Evolutionary conservation across 1,140 invertebrate genomes (phyloP), one percentile per base, ranked within the genome.

Genomic region (Diorhabda carinulata): DNA sequence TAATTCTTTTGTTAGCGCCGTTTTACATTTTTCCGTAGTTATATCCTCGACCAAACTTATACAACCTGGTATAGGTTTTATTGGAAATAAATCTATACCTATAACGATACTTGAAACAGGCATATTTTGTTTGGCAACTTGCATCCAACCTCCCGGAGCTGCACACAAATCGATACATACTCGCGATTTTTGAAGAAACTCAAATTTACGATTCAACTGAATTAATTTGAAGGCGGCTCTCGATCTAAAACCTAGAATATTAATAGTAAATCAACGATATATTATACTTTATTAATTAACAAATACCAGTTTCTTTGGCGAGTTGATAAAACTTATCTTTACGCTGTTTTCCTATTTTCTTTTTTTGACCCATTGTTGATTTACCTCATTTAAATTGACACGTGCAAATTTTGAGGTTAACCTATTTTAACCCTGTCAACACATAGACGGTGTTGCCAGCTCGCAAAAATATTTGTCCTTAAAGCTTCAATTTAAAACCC

Each of bases 141-240:
- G 98, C 89, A 99, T 95, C 98, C 98, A 99, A 77, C 98, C 98
- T 81, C 98, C 98, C 5, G 98, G 98, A 5, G 98, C 98, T 25
- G 98, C 98, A 84, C 98, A 99, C 56, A 99, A 84, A 88, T 99
- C 98, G 72, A 99, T 89, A 72, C 96, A 93, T 85, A 99, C 95
- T 86, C 94, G 86, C 6, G 96, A 95, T 77, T 92, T 93, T 87
- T 99, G 95, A 2, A 99, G 83, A 84, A 99, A 99, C 69, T 97
- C 93, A 85, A 96, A 99, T 81, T 98, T 98, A 74, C 97, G 86
- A 82, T 99, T 99, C 44, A 99, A 80, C 80, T 99, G 98, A 69
- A 99, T 95, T 72, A 99, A 89, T 78, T 99, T 99, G 82, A 99
- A 99, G 42, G 98, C 95, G 74, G 98, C 95, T 84, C 98, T 88